Evolutionary conservation across 2,888 invertebrate species (phyloP), one percentile per base, ranked within the genome.

Genomic region (Drosophila diplacantha): DNA sequence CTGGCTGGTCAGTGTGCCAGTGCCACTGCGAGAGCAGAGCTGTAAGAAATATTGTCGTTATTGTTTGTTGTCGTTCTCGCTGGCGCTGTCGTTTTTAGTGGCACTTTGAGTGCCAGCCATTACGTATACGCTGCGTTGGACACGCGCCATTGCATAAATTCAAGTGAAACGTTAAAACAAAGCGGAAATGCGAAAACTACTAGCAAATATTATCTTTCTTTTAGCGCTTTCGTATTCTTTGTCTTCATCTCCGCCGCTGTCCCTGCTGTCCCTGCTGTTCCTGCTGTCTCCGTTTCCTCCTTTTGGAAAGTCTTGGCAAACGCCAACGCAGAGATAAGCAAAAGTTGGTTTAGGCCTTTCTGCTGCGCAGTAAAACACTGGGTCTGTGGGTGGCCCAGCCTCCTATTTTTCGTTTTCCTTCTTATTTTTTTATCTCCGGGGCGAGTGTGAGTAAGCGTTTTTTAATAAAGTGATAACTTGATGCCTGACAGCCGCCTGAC

Each of bases 81-180:
- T 58, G 54, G 43, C 56, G 63, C 56, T 69, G 74, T 66, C 72
- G 68, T 68, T 77, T 75, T 77, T 75, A 68, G 77, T 80, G 81
- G 64, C 66, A 64, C 75, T 81, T 81, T 75, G 72, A 82, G 81
- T 75, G 78, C 51, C 65, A 58, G 61, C 66, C 74, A 78, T 80
- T 82, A 75, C 81, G 75, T 79, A 75, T 82, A 78, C 75, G 78
- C 74, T 79, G 80, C 84, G 80, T 84, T 84, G 77, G 84, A 78
- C 77, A 78, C 84, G 83, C 83, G 81, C 84, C 84, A 84, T 82
- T 78, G 84, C 84, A 78, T 84, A 82, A 82, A 82, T 78, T 78
- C 84, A 84, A 84, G 83, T 76, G 83, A 81, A 76, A 80, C 82
- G 84, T 82, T 84, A 78, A 84, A 78, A 82, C 83, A 78, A 84